Evolutionary conservation across 1,140 invertebrate genomes (phyloP).

Genomic region (Cecropterus lyciades): DNA sequence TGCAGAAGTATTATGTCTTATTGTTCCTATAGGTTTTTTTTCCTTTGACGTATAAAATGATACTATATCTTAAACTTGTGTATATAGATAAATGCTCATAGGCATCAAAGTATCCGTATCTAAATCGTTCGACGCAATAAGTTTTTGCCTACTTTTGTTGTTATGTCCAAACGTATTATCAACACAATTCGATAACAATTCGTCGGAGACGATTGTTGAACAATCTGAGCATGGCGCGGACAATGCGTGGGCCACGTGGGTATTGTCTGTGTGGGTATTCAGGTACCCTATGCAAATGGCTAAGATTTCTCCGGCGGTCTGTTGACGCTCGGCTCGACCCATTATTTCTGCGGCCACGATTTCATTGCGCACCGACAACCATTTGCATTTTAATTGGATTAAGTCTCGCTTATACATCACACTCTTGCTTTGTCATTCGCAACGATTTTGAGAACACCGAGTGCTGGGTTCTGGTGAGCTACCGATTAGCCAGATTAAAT

Average conservation of each 20-base stretch:
- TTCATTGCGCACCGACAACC: constrained; percentile 60
- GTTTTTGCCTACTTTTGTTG: constrained; percentile 1
- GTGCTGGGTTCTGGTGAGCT: not conserved
- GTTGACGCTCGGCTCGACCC: constrained; percentile 49
- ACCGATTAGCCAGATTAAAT: not conserved
- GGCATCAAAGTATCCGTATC: not conserved
- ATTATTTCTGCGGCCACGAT: constrained; percentile 62
- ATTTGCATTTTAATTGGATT: constrained; percentile 72
- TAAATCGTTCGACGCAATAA: constrained; percentile 4
- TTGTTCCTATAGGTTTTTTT: too few relatives aligned
- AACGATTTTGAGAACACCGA: constrained; percentile 22
- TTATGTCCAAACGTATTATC: constrained; percentile 26
- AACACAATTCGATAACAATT: constrained; percentile 49
- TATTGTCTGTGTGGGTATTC: constrained; percentile 55
- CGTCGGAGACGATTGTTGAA: constrained; percentile 36
- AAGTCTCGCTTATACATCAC: constrained; percentile 57
- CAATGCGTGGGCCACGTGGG: constrained; percentile 49
- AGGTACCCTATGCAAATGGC: constrained; percentile 58
- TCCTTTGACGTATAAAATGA: too few relatives aligned
- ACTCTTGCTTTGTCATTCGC: constrained; percentile 44
- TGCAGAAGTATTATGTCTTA: too few relatives aligned
- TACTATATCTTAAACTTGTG: too few relatives aligned
- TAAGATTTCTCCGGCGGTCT: constrained; percentile 60
- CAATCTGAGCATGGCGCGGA: constrained; percentile 37
- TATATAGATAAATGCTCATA: too few relatives aligned